phyloP scores from a whole-genome alignment of 2,888 invertebrate species.

The Tanypteryx hageni region DNA sequence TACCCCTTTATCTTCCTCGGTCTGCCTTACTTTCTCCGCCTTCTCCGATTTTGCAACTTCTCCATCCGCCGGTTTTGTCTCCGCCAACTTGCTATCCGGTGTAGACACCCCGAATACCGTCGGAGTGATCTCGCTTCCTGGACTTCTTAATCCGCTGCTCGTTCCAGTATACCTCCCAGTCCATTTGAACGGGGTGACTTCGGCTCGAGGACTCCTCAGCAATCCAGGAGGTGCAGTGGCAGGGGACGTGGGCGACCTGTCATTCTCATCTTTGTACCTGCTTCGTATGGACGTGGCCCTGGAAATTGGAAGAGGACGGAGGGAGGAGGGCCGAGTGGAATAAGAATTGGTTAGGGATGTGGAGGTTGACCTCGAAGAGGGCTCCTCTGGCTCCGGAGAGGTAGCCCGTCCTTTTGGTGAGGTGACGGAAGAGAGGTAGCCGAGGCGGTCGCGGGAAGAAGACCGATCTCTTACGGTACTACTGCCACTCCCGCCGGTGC shows the following conservation, averaged over 20 bases:
- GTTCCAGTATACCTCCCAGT: conserved; percentile 64
- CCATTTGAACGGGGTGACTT: conserved; percentile 47
- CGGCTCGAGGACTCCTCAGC: conserved; percentile 42
- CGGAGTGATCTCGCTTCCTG: conserved; percentile 70
- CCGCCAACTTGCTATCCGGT: not conserved
- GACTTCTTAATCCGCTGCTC: conserved; percentile 69
- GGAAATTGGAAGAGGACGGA: conserved; percentile 24
- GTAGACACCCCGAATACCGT: conserved; percentile 69
- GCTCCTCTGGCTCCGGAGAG: not conserved
- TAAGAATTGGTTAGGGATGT: not conserved
- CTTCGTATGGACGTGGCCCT: conserved; percentile 39
- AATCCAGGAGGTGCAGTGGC: not conserved
- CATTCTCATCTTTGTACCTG: conserved; percentile 34
- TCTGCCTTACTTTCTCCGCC: not conserved
- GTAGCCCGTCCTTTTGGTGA: not conserved
- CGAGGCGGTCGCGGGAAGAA: not conserved
- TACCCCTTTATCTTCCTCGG: not conserved
- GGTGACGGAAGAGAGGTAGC: not conserved
- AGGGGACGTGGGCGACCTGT: conserved; percentile 16
- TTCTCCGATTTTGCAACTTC: not conserved
- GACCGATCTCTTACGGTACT: not conserved
- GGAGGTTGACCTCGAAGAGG: not conserved
- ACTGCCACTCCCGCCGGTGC: not conserved
- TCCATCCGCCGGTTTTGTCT: not conserved
- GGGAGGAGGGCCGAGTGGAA: conserved; percentile 14